Conservation (phyloP, 2,888 invertebrate genomes). For the Ormyrus pomaceus region DNA sequence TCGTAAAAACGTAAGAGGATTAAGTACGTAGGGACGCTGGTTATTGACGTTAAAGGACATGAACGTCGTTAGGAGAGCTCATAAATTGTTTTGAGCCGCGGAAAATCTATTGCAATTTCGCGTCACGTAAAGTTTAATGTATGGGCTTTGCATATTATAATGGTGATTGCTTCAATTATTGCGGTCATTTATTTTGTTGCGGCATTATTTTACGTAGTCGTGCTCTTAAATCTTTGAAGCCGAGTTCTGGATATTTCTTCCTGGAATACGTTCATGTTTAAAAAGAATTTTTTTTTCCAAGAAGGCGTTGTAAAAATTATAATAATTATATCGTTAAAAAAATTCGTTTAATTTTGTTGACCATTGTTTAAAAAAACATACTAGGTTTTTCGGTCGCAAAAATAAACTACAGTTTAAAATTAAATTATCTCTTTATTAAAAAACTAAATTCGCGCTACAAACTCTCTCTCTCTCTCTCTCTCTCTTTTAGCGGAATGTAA, state of each 20-base stretch:
- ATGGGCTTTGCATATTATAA: conserved; percentile 10
- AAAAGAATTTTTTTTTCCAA: too few relatives aligned
- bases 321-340: too few relatives aligned
- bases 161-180: neutral
- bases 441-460: too few relatives aligned
- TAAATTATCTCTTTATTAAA: too few relatives aligned
- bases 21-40: conserved; percentile 11
- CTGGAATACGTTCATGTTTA: too few relatives aligned
- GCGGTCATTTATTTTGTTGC: neutral
- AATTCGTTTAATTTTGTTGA: too few relatives aligned
- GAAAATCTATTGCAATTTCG: neutral
- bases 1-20: conserved; percentile 40
- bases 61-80: conserved; percentile 20
- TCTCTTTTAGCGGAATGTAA: too few relatives aligned
- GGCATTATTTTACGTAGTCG: neutral
- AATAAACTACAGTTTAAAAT: too few relatives aligned
- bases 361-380: too few relatives aligned
- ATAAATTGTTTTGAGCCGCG: conserved; percentile 9
- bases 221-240: neutral
- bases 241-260: neutral
- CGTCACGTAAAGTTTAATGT: neutral
- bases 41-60: conserved; percentile 29
- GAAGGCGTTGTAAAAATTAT: too few relatives aligned
- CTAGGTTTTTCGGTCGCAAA: too few relatives aligned
- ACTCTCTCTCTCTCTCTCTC: too few relatives aligned